Conservation (phyloP, 2,888 invertebrate genomes). For the Thecocarcelia acutangulata region DNA sequence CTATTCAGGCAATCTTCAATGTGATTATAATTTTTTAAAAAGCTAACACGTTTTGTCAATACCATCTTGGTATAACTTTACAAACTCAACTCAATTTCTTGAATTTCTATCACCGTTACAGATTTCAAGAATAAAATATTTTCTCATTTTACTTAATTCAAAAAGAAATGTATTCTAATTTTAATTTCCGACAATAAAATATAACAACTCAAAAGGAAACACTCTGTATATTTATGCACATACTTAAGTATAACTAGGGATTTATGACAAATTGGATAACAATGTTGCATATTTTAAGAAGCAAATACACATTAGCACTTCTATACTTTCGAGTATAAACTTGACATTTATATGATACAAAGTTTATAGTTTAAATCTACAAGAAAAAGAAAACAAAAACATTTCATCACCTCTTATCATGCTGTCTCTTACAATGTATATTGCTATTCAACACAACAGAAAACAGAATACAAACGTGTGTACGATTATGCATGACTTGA, state of each 20-base stretch:
- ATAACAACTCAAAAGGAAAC: background rate
- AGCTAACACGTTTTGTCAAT: too few species aligned
- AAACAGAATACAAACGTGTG: too few species aligned
- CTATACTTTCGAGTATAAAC: background rate
- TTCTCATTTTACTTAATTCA: too few species aligned
- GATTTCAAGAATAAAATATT: too few species aligned
- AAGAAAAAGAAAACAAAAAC: slow-evolving; percentile 9
- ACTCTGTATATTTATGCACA: slow-evolving; percentile 11
- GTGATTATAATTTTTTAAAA: too few species aligned
- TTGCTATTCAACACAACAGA: too few species aligned
- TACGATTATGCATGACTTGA: background rate
- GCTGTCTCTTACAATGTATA: background rate
- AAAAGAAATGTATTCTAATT: too few species aligned
- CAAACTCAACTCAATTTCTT: too few species aligned
- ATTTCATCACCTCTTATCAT: slow-evolving; percentile 17
- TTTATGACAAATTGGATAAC: slow-evolving; percentile 63
- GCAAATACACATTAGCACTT: slow-evolving; percentile 11
- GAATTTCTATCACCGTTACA: too few species aligned
- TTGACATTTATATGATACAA: slow-evolving; percentile 17
- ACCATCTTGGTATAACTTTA: too few species aligned
- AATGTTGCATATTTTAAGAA: slow-evolving; percentile 39
- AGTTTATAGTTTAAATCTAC: slow-evolving; percentile 2
- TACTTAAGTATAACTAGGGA: slow-evolving; percentile 26
- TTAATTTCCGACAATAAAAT: background rate
- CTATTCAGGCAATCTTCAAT: too few species aligned